Evolutionary conservation across 2,797 vertebrate species (phyloP).

Genomic region (Monodelphis domestica): DNA sequence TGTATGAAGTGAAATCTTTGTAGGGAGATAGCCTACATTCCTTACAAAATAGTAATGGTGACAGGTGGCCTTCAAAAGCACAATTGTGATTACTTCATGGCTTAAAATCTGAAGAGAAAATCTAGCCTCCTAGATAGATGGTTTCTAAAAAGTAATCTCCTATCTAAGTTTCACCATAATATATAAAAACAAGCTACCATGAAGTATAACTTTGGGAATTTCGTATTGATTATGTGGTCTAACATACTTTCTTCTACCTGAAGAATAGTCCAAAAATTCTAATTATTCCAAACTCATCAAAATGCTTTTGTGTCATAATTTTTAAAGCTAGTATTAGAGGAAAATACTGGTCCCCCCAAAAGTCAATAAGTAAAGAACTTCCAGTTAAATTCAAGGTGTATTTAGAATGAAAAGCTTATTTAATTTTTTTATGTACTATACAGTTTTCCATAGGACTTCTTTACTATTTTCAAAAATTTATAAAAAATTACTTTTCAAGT

Average conservation of each 20-base stretch:
- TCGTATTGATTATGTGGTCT: constrained; percentile 16
- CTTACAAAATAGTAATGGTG: constrained; percentile 36
- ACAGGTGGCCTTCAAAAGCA: constrained; percentile 22
- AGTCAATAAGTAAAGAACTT: constrained; percentile 63
- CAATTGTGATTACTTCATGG: background rate
- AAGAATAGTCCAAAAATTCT: background rate
- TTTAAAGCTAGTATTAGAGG: constrained; percentile 45
- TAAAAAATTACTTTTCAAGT: constrained; percentile 4
- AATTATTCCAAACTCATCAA: constrained; percentile 16
- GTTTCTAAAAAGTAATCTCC: constrained; percentile 30
- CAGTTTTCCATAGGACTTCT: constrained; percentile 15
- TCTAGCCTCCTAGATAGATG: constrained; percentile 29
- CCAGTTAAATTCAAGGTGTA: constrained; percentile 33
- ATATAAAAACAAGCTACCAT: background rate
- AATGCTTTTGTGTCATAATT: constrained; percentile 22
- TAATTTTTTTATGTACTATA: constrained; percentile 59
- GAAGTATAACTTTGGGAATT: background rate
- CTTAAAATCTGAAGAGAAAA: constrained; percentile 31
- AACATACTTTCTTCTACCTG: background rate
- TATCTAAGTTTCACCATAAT: constrained; percentile 14
- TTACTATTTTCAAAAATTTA: constrained; percentile 8
- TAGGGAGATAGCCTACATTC: background rate
- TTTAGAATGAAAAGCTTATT: constrained; percentile 43
- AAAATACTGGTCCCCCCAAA: background rate
- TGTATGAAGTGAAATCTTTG: constrained; percentile 45